Conservation (phyloP, 2,888 invertebrate species). For the Petrolisthes cinctipes region DNA sequence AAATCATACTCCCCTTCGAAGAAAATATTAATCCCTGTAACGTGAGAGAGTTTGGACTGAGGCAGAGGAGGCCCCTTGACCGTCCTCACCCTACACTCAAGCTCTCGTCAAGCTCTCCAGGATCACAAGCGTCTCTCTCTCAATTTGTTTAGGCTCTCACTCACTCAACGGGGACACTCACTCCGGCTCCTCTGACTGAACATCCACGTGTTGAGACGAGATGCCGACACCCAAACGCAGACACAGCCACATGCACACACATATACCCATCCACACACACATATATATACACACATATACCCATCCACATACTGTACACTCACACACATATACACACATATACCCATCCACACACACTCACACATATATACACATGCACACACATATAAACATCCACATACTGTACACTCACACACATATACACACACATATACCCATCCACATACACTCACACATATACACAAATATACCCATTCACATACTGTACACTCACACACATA, state of each 20-base stretch:
- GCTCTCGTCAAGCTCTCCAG: constrained; percentile 7
- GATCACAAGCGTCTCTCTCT: constrained; percentile 25
- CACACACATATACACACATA: background rate
- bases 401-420: background rate
- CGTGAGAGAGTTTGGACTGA: background rate
- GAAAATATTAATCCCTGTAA: too few relatives aligned
- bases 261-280: background rate
- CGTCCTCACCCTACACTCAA: constrained; percentile 2
- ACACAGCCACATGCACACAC: background rate
- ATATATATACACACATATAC: background rate
- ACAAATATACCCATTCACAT: background rate
- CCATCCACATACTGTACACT: background rate
- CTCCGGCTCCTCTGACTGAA: background rate
- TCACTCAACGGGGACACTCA: constrained; percentile 41
- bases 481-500: background rate
- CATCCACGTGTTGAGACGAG: constrained; percentile 6
- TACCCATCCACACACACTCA: background rate
- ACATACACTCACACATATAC: constrained; percentile 26
- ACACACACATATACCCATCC: constrained; percentile 10
- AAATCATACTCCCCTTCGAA: too few relatives aligned
- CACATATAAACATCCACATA: background rate
- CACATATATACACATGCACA: background rate
- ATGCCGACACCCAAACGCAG: background rate
- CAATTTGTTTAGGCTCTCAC: constrained; percentile 48
- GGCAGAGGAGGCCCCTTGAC: background rate